A percentile compares a stretch with the other conserved stretches of the same genome.
phyloP scores from a whole-genome alignment of 2,113 vertebrate genomes.

The Pseudorasbora parva region DNA sequence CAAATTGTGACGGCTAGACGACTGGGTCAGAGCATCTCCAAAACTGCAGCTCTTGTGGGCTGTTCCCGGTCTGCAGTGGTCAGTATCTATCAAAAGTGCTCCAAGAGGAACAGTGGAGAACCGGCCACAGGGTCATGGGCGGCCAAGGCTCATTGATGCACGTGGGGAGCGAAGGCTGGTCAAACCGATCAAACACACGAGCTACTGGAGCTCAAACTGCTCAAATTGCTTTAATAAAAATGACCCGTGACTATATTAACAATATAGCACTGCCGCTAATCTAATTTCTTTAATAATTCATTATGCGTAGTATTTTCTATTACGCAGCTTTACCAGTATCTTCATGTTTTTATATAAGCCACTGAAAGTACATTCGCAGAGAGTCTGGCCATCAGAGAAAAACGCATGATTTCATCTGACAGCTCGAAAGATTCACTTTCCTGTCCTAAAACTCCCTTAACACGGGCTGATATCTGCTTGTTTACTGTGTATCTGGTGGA shows the following conservation, averaged over 20 bases:
- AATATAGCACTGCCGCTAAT: not conserved
- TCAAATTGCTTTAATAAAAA: too few species aligned
- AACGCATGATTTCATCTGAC: conserved; percentile 82
- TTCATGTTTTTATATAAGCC: not conserved
- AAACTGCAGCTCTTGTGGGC: too few species aligned
- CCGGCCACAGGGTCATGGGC: too few species aligned
- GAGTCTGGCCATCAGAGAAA: conserved; percentile 42
- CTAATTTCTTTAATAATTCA: not conserved
- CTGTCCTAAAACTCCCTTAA: conserved; percentile 83
- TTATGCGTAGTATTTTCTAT: not conserved
- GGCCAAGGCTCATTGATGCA: too few species aligned
- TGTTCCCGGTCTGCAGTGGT: too few species aligned
- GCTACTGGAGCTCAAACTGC: too few species aligned
- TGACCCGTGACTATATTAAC: not conserved
- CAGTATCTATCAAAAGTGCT: too few species aligned
- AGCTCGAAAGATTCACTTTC: conserved; percentile 83
- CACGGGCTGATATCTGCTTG: conserved; percentile 86
- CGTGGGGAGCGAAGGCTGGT: too few species aligned
- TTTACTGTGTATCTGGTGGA: conserved; percentile 87
- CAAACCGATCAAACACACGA: too few species aligned
- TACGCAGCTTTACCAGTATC: not conserved
- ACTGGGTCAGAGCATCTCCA: too few species aligned
- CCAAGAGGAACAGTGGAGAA: too few species aligned
- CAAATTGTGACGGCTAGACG: too few species aligned
- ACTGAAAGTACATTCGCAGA: not conserved